Conservation (phyloP, 2,888 invertebrate genomes). For the Stictocephala bisonia region DNA sequence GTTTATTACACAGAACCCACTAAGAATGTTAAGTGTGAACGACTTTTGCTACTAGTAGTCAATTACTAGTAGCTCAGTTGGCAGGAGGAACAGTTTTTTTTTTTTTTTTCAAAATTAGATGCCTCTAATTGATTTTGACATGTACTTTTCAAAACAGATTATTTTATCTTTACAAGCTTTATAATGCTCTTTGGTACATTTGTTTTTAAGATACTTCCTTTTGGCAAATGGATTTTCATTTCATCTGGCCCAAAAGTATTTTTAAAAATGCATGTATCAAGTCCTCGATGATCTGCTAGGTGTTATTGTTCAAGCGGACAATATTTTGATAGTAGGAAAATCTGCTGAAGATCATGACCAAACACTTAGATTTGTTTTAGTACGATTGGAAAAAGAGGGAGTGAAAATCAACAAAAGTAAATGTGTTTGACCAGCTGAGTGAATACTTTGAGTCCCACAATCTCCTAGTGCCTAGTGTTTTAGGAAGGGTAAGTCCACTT, state of each 20-base stretch:
- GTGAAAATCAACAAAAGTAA: no score
- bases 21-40: constrained; percentile 35
- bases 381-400: constrained; percentile 9
- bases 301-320: constrained; percentile 4
- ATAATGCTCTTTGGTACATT: no score
- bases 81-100: constrained; percentile 53
- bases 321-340: not conserved
- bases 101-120: constrained; percentile 56
- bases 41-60: not conserved
- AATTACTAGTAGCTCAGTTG: constrained; percentile 42
- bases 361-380: not conserved
- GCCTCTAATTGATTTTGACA: constrained; percentile 58
- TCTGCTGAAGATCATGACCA: not conserved
- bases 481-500: no score
- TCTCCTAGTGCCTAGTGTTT: no score
- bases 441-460: no score
- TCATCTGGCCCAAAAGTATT: constrained; percentile 9
- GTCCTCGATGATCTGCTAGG: constrained; percentile 8
- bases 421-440: no score
- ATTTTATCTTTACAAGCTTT: no score
- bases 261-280: no score
- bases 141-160: no score
- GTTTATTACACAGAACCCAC: constrained; percentile 45
- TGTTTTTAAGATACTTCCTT: constrained; percentile 10
- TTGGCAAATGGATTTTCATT: no score